Evolutionary conservation across 2,888 invertebrate species (phyloP), one percentile per base, ranked within the genome.

Genomic region (Luperina nickerlii): DNA sequence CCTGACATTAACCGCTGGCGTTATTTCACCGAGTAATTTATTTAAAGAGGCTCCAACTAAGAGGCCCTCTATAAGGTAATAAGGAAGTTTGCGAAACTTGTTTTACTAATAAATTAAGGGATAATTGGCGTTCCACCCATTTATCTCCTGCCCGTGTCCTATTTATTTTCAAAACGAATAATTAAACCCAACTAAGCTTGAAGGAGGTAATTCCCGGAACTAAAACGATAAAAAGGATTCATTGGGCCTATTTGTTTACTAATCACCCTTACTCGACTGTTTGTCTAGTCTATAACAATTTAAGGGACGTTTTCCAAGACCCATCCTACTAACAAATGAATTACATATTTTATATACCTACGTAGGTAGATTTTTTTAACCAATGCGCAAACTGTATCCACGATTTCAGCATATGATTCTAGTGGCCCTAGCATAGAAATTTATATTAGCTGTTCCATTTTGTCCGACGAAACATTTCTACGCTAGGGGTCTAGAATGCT

Each of bases 41-140:
- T 89, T 87, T 76, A 89, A 73, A 70, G 73, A 69, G 70, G 32
- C 75, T 76, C 62, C 65, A 74, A 65, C 82, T 82, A 76, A 83
- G 78, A 80, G 76, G 78, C 76, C 75, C 83, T 89, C 82, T 89
- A 85, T 89, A 89, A 89, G 87, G 89, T 90, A 90, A 89, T 87
- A 87, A 84, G 85, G 83, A 90, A 91, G 89, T 92, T 90, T 89
- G 87, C 74, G 78, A 79, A 88, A 88, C 81, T 89, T 88, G 87
- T 88, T 90, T 83, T 86, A 89, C 88, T 89, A 87, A 91, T 89
- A 88, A 86, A 90, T 92, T 89, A 88, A 85, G 84, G 85, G 79
- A 86, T 85, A 90, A 90, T 91, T 89, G 87, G 82, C 62, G 57
- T 70, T 74, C 82, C 86, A 87, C 78, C 69, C 85, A 79, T 88